Base-by-base conservation (phyloP, 2,888 invertebrate species). In the Reticulitermes lucifugus region DNA sequence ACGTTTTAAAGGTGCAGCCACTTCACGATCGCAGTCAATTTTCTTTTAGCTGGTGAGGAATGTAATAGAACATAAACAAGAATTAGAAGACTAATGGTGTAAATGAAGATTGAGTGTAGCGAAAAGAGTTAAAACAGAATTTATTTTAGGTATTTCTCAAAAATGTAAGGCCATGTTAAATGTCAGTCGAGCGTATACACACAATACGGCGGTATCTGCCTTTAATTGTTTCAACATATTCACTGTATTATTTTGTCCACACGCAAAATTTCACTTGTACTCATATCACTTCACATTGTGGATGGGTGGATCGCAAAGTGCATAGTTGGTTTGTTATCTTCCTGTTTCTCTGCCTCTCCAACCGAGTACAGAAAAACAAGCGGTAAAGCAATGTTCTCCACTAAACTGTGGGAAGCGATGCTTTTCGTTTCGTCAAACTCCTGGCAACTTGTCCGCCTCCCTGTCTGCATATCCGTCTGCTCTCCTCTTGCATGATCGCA, bases 401-500 rank as follows among this genome's bases (percentile, higher is more conserved):
- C 55, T 18, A 55, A 55, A 55, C 25, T 70, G 70, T 5, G 73
- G 73, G 41, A 22, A 6, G 41, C n/a, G n/a, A 25, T 25, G 65
- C 65, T 65, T 65, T 65, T 65, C 65, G 65, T 73, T 73, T 73
- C 73, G 73, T 73, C 73, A 73, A 73, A 73, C 73, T 73, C 41
- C 29, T 73, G 73, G 73, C 73, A 73, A 73, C 73, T 73, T 73
- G 73, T 73, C 35, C 73, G 73, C 73, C 73, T 73, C 77, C 65
- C 65, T 65, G 65, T 65, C 65, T 65, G 65, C 14, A 65, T n/a
- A 6, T 65, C 65, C 65, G 65, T 65, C 65, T n/a, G 65, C 12
- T 77, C 77, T 77, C 77, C 77, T 77, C 77, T 77, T 77, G 77
- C 77, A 77, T 46, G 77, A 77, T 46, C 77, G 77, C 46, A 46